phyloP scores from a whole-genome alignment of 2,888 invertebrate species.

The Neoitamus cyanurus region DNA sequence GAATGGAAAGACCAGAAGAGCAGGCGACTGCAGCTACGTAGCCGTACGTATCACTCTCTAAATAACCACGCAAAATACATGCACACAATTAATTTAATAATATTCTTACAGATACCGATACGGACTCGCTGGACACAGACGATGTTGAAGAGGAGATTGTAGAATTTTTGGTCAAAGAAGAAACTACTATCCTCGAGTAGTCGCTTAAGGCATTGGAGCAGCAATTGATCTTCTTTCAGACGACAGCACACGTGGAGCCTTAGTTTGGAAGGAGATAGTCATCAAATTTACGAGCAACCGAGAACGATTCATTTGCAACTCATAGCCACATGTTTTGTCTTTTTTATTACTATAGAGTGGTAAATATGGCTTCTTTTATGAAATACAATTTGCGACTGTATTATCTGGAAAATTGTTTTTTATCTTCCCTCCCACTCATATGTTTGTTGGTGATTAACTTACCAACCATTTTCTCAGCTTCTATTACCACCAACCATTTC shows the following conservation, averaged over 20 bases:
- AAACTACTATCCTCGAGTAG: slow-evolving; percentile 83
- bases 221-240: slow-evolving; percentile 18
- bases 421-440: background rate
- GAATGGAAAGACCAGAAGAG: slow-evolving; percentile 84
- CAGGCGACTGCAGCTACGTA: slow-evolving; percentile 84
- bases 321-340: slow-evolving; percentile 10
- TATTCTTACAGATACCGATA: slow-evolving; percentile 81
- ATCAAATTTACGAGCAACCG: background rate
- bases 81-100: background rate
- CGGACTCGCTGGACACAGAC: slow-evolving; percentile 91
- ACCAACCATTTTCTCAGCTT: too few relatives aligned
- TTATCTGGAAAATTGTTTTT: slow-evolving; percentile 24
- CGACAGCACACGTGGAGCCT: background rate
- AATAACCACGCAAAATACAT: background rate
- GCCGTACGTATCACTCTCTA: slow-evolving; percentile 73
- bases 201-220: slow-evolving; percentile 53
- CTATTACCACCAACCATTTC: too few relatives aligned
- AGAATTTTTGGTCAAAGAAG: slow-evolving; percentile 98
- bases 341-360: slow-evolving; percentile 11
- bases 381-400: slow-evolving; percentile 31
- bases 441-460: background rate
- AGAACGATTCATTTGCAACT: background rate
- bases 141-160: slow-evolving; percentile 95
- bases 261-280: slow-evolving; percentile 24
- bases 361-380: slow-evolving; percentile 37